phyloP scores from a whole-genome alignment of 2,888 invertebrate genomes.

The Salticus scenicus region DNA sequence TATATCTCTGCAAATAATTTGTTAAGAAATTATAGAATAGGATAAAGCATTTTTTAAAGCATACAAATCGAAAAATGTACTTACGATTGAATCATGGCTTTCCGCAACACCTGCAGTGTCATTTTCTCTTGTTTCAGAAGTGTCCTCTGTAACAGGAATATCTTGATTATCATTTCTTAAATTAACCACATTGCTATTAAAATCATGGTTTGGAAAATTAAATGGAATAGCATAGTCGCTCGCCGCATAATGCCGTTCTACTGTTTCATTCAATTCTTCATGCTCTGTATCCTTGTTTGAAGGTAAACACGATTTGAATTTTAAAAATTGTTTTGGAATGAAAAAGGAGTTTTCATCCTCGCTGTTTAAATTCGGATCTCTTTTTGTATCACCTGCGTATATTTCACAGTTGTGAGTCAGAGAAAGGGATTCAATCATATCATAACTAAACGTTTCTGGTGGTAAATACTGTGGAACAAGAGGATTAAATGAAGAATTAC shows the following conservation, averaged over 20 bases:
- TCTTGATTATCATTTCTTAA: not conserved
- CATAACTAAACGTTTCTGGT: slow-evolving; percentile 32
- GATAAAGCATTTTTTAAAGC: no score
- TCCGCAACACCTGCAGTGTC: no score
- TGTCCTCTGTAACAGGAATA: not conserved
- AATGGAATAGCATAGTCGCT: not conserved
- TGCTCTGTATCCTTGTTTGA: slow-evolving; percentile 9
- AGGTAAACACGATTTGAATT: slow-evolving; percentile 43
- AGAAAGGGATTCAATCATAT: slow-evolving; percentile 45
- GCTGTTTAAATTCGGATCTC: slow-evolving; percentile 8
- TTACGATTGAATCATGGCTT: no score
- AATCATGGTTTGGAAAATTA: no score
- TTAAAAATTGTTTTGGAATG: slow-evolving; percentile 50
- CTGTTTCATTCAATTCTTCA: slow-evolving; percentile 4
- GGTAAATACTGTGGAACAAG: slow-evolving; percentile 58
- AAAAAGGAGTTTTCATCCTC: slow-evolving; percentile 32
- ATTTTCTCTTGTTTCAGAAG: not conserved
- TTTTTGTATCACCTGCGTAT: slow-evolving; percentile 32
- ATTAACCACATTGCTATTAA: not conserved
- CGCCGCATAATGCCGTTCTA: not conserved
- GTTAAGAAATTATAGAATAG: no score
- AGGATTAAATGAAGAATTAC: slow-evolving; percentile 36
- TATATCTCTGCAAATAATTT: no score
- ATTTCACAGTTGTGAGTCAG: slow-evolving; percentile 55
- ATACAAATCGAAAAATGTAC: no score